Base-by-base conservation (phyloP, 1,140 invertebrate species). In the Zelostemma sp. region DNA sequence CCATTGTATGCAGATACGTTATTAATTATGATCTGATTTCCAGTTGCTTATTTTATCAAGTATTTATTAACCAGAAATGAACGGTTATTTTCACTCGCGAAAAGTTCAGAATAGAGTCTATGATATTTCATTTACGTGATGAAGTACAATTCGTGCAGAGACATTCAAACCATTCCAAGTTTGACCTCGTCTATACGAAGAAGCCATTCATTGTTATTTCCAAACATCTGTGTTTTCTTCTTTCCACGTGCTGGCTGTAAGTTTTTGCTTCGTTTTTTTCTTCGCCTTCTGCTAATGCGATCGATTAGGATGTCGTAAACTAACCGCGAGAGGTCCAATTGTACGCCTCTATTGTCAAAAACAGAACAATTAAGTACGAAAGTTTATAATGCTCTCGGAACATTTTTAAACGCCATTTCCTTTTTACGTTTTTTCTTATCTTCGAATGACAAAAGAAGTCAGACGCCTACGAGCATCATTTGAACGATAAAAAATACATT, bases 181-280 rank as follows among this genome's bases (percentile, higher is more conserved):
- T 67, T 47, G 49, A 51, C 57, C 64, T 67, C 56, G 64, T 9
- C 21, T n/a, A 21, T 15, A 28, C 18, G 9, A 31, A 55, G 55
- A 58, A 59, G 46, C 21, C 47, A 40, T 66, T 60, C 38, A 61
- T 60, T 67, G 35, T 67, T 61, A 61, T 68, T 68, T 61, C 57
- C 33, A 58, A 53, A 48, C 41, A 43, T 68, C 21, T 43, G 50
- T 60, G 15, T 16, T 53, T 48, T 18, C 16, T 43, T 14, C 54
- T 51, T 38, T 57, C 28, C 53, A 51, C 40, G 61, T 28, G 40
- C 35, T 11, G 12, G 16, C 19, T 25, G 16, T 19, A 25, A 5
- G 19, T 19, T 47, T 21, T 47, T 47, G 14, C 1, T 47, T 47
- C 5, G 6, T 12, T n/a, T 47, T 11, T 21, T 31, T 65, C 19